Percentiles rank a stretch among this genome's conserved stretches.
phyloP scores from a whole-genome alignment of 2,888 invertebrate genomes.

The Eristalis tenax region DNA sequence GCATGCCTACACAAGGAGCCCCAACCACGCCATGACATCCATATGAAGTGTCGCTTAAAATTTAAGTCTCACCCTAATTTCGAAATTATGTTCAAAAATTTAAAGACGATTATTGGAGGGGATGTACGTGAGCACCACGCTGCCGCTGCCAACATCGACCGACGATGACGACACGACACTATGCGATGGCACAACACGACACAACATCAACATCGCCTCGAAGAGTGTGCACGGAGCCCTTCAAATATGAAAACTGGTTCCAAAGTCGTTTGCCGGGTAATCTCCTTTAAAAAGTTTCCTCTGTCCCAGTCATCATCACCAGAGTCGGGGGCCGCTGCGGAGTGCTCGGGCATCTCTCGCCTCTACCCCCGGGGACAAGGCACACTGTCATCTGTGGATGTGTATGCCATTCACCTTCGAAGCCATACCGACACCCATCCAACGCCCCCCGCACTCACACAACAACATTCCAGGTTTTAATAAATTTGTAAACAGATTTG shows the following conservation, averaged over 20 bases:
- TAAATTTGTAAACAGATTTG: conserved; percentile 82
- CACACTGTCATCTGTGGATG: conserved; percentile 4
- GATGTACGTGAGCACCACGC: conserved; percentile 15
- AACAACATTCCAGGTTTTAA: conserved; percentile 77
- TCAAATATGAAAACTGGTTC: conserved; percentile 66
- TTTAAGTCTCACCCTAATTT: conserved; percentile 52
- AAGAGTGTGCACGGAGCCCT: conserved; percentile 45
- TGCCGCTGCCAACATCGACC: background rate
- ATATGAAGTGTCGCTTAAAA: conserved; percentile 29
- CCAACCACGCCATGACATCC: background rate
- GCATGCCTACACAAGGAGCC: background rate
- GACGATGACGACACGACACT: background rate
- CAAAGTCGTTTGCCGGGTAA: conserved; percentile 58
- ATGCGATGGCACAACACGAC: conserved; percentile 1
- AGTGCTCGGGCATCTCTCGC: conserved; percentile 7
- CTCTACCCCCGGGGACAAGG: conserved; percentile 8
- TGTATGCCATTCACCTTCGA: conserved; percentile 24
- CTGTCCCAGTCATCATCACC: conserved; percentile 49
- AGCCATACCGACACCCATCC: conserved; percentile 23
- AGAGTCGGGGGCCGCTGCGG: background rate
- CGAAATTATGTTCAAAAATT: conserved; percentile 66
- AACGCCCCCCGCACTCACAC: conserved; percentile 61
- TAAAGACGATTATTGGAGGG: conserved; percentile 63
- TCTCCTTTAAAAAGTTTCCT: conserved; percentile 54
- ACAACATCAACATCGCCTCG: background rate